phyloP scores from a whole-genome alignment of 2,888 invertebrate genomes.

The Stegana nigrithorax region DNA sequence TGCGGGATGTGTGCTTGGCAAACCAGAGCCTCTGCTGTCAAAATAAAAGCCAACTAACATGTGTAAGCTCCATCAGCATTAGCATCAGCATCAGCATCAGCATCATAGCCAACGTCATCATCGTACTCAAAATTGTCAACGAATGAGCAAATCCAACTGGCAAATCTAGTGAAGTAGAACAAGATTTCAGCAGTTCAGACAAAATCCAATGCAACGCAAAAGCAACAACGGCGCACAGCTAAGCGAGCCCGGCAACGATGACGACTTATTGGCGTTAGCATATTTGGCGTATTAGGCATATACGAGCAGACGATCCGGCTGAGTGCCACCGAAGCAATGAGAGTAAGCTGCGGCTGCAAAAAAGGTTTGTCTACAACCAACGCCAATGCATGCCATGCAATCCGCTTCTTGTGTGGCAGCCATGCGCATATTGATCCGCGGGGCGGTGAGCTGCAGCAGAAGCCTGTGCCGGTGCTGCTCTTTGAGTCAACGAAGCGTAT shows the following conservation, averaged over 20 bases:
- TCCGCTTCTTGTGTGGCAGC: not conserved
- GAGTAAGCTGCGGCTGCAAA: too few relatives aligned
- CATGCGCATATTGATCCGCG: too few relatives aligned
- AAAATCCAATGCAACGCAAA: slow-evolving; percentile 14
- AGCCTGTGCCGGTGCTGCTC: slow-evolving; percentile 24
- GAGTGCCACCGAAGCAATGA: too few relatives aligned
- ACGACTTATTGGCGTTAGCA: slow-evolving; percentile 59
- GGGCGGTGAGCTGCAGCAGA: not conserved
- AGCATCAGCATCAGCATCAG: not conserved
- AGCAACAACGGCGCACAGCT: slow-evolving; percentile 12
- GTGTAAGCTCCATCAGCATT: too few relatives aligned
- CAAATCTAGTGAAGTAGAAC: slow-evolving; percentile 25
- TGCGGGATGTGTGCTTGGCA: too few relatives aligned
- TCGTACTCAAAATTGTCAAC: slow-evolving; percentile 27
- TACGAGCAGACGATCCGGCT: too few relatives aligned
- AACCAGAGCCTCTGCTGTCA: too few relatives aligned
- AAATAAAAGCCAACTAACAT: too few relatives aligned
- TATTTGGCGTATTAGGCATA: slow-evolving; percentile 53
- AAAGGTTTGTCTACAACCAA: too few relatives aligned
- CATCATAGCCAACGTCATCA: not conserved
- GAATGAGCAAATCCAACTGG: slow-evolving; percentile 22
- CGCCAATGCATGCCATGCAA: not conserved
- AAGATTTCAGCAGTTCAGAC: slow-evolving; percentile 42
- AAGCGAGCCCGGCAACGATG: slow-evolving; percentile 33
- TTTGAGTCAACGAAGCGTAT: slow-evolving; percentile 46